These are phyloP conservation scores for Yponomeuta plumbellus DNA, from an alignment of 2,888 invertebrate species.

Conservation along the genomic window DNA sequence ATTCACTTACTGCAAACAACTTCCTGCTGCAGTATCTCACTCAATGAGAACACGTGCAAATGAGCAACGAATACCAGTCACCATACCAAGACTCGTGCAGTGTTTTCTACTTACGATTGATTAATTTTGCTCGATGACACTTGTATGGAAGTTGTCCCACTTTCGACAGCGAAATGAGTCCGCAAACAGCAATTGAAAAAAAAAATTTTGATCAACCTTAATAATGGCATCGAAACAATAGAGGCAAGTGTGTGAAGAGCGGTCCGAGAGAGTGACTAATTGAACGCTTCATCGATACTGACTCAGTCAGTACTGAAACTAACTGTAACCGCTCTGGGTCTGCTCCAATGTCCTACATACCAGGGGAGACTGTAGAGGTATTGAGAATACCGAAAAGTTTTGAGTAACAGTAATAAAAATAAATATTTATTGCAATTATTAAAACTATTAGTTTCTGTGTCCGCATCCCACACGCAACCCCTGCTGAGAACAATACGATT, in stretches of 20 bases:
- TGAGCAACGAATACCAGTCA: not conserved
- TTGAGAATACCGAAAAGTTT: not conserved
- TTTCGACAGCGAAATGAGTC: constrained; percentile 3
- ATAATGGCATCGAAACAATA: constrained; percentile 33
- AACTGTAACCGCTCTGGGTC: constrained; percentile 56
- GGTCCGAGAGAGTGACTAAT: constrained; percentile 46
- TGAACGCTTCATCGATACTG: constrained; percentile 41
- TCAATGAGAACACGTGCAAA: not conserved
- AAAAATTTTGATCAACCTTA: constrained; percentile 11
- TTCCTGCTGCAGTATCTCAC: constrained; percentile 9
- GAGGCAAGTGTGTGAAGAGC: constrained; percentile 38
- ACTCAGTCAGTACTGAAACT: constrained; percentile 54
- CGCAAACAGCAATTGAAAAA: not conserved
- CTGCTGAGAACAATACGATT: constrained; percentile 11
- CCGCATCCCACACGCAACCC: constrained; percentile 10
- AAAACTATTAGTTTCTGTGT: constrained; percentile 1
- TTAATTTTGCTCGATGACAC: constrained; percentile 7
- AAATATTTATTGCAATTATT: not conserved
- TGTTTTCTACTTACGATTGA: not conserved
- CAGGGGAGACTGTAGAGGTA: not conserved
- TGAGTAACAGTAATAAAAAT: not conserved
- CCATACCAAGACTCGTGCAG: not conserved
- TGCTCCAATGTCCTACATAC: constrained; percentile 65
- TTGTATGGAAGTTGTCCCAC: constrained; percentile 7
- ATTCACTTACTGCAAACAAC: constrained; percentile 8